Conservation (phyloP, 2,113 vertebrate species). For the Donacobius atricapilla region DNA sequence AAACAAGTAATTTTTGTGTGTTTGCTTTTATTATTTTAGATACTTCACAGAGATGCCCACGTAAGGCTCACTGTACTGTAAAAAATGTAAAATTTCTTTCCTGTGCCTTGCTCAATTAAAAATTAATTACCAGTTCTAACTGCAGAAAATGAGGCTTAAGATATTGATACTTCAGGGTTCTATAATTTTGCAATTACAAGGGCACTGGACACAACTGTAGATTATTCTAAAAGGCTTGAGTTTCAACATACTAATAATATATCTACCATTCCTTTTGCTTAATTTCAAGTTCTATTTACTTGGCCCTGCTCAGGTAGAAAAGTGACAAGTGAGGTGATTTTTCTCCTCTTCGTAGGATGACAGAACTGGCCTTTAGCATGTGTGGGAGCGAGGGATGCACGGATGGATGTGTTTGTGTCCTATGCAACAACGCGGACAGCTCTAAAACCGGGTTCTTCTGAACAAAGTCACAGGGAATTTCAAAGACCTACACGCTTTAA, state of each 20-base stretch:
- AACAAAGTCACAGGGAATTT: not conserved
- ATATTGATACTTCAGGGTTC: not conserved
- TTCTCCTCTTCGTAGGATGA: not conserved
- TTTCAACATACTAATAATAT: not conserved
- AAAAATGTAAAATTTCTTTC: not conserved
- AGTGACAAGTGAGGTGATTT: not conserved
- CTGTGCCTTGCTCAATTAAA: not conserved
- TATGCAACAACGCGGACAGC: fast-evolving
- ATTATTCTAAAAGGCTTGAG: not conserved
- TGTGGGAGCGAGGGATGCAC: fast-evolving
- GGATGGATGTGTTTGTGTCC: not conserved
- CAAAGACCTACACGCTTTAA: not conserved
- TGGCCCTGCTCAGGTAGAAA: not conserved
- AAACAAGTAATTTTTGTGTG: not conserved
- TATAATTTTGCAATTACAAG: not conserved
- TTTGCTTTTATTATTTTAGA: not conserved
- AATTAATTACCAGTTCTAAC: not conserved
- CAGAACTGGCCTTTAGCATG: fast-evolving
- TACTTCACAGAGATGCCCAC: not conserved
- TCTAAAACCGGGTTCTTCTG: not conserved
- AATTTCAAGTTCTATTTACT: not conserved
- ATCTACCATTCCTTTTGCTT: not conserved
- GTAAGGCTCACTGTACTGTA: not conserved
- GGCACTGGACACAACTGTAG: not conserved
- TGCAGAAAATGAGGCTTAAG: not conserved